These are phyloP conservation scores for Chamaetylas fuelleborni DNA, from an alignment of 2,113 vertebrate genomes.

Conservation along the genomic window DNA sequence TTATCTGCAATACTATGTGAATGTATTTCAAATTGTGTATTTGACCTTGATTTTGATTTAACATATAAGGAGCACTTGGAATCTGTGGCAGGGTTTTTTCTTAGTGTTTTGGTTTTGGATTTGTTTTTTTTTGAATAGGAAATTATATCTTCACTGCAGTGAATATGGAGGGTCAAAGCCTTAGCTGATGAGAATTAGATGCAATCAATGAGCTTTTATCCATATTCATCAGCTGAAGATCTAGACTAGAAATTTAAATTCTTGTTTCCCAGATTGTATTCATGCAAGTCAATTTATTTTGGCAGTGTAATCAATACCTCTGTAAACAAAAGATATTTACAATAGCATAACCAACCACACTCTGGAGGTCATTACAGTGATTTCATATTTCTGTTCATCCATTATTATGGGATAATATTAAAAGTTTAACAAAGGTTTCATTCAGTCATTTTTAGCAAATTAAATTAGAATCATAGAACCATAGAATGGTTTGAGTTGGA, in stretches of 20 bases:
- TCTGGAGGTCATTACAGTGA: constrained; percentile 1
- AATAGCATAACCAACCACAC: neutral
- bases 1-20: neutral
- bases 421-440: neutral
- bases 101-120: neutral
- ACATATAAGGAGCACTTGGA: neutral
- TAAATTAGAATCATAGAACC: neutral
- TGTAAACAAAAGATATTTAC: constrained; percentile 34
- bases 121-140: neutral
- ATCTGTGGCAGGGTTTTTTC: neutral
- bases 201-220: constrained; percentile 53
- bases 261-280: constrained; percentile 45
- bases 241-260: constrained; percentile 55
- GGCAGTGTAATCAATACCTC: constrained; percentile 30
- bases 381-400: neutral
- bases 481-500: neutral
- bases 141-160: neutral
- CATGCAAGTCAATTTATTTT: constrained; percentile 43
- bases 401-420: neutral
- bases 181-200: constrained; percentile 51
- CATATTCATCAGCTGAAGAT: constrained; percentile 54
- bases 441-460: neutral
- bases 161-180: constrained; percentile 13
- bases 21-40: neutral
- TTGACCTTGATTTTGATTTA: constrained; percentile 44